Percentiles rank a stretch among this genome's conserved stretches.
These are phyloP conservation scores for Philantomba maxwellii DNA, from an alignment of 2,113 vertebrate genomes.

Conservation along the genomic window DNA sequence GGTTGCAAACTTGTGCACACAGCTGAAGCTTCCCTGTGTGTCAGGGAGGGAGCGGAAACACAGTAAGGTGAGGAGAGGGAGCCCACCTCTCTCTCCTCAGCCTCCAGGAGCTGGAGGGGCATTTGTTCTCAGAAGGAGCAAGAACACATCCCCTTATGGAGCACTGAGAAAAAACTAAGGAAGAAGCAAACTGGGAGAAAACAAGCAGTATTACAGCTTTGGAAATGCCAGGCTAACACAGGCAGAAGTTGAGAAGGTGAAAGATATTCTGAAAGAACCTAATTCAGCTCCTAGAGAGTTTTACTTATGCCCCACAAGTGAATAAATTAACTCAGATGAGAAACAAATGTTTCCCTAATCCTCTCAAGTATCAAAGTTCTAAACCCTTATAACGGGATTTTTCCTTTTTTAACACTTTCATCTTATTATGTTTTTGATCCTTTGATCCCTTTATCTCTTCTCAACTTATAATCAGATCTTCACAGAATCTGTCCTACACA, in stretches of 20 bases:
- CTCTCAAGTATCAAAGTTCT: not conserved
- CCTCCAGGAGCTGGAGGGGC: not conserved
- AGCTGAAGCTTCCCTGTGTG: not conserved
- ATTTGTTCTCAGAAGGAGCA: not conserved
- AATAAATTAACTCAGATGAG: conserved; percentile 12
- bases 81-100: not conserved
- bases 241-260: conserved; percentile 47
- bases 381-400: not conserved
- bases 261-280: conserved; percentile 24
- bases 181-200: not conserved
- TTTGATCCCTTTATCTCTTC: conserved; percentile 22
- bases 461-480: not conserved
- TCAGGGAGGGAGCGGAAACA: not conserved
- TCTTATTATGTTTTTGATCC: not conserved
- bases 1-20: not conserved
- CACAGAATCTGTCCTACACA: not conserved
- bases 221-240: not conserved
- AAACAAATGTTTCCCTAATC: not conserved
- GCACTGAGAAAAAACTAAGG: not conserved
- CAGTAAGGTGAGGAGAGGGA: not conserved
- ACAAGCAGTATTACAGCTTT: not conserved
- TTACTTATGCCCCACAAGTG: conserved; percentile 9
- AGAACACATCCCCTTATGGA: not conserved
- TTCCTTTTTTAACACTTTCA: not conserved
- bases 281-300: conserved; percentile 2